Evolutionary conservation across 2,888 invertebrate species (phyloP).

Genomic region (Trachelus stipa): DNA sequence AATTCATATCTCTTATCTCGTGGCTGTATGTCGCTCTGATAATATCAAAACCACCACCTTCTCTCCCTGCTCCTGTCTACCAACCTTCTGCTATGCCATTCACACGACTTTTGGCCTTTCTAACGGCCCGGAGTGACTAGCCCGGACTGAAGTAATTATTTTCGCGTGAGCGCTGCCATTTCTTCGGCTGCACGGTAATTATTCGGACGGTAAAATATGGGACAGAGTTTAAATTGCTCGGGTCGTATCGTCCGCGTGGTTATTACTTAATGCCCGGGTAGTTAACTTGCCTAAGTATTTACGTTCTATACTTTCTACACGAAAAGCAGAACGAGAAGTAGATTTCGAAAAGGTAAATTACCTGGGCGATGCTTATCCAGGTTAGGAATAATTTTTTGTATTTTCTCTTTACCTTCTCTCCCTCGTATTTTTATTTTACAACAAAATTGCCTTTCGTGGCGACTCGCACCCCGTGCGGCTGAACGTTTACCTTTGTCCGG

Average conservation of each 20-base stretch:
- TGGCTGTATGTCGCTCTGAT: background rate
- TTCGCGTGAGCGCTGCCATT: conserved; percentile 6
- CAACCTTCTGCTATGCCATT: too few relatives aligned
- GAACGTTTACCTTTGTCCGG: too few relatives aligned
- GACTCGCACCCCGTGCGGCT: too few relatives aligned
- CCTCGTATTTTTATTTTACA: too few relatives aligned
- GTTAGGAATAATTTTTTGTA: too few relatives aligned
- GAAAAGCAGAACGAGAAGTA: too few relatives aligned
- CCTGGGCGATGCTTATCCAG: too few relatives aligned
- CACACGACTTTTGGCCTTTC: background rate
- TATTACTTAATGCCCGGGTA: conserved; percentile 8
- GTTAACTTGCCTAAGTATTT: background rate
- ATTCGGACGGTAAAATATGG: background rate
- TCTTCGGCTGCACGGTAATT: conserved; percentile 5
- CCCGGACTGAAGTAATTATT: conserved; percentile 2
- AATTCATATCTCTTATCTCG: background rate
- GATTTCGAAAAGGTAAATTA: too few relatives aligned
- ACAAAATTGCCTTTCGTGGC: too few relatives aligned
- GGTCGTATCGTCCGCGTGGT: conserved; percentile 1
- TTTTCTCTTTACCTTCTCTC: too few relatives aligned
- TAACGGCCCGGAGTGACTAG: background rate
- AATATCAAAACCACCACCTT: background rate
- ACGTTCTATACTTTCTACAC: background rate
- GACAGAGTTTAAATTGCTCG: conserved; percentile 5
- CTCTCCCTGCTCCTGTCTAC: too few relatives aligned